Evolutionary conservation across 92 coral and sea anemone species (phyloP).

Genomic region (Virgularia gustaviana): DNA sequence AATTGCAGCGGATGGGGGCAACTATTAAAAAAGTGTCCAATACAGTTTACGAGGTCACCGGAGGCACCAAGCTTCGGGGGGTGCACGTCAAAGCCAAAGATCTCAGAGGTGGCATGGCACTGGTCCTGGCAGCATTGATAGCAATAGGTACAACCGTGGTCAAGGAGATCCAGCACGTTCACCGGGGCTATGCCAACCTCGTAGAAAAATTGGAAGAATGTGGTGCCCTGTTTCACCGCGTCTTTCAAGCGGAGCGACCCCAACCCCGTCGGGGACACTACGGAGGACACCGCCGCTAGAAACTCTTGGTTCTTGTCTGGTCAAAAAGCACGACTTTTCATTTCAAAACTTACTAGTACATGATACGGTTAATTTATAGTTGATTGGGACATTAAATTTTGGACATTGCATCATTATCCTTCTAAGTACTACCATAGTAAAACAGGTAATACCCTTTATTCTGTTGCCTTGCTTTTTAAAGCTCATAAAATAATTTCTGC

Average conservation of each 20-base stretch:
- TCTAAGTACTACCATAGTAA: no score
- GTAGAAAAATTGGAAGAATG: constrained; percentile 28
- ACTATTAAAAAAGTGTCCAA: background rate
- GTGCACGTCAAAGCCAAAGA: constrained; percentile 42
- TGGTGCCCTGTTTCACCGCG: background rate
- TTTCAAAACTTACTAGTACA: no score
- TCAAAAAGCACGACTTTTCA: no score
- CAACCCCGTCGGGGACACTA: background rate
- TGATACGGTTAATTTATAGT: no score
- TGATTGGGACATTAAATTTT: no score
- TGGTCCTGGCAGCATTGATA: constrained; percentile 44
- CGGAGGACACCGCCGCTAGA: constrained; percentile 2
- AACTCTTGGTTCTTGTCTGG: no score
- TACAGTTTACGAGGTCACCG: constrained; percentile 20
- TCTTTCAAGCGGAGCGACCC: background rate
- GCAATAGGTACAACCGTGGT: constrained; percentile 38
- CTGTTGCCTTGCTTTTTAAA: no score
- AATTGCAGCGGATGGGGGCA: constrained; percentile 53
- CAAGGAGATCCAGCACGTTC: constrained; percentile 42
- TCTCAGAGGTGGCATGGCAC: constrained; percentile 53
- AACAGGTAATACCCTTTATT: no score
- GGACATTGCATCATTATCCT: no score
- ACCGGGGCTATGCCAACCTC: constrained; percentile 53
- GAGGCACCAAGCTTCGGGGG: background rate
- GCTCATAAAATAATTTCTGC: no score